These are phyloP conservation scores for Hylomyscus alleni DNA, from an alignment of 2,797 vertebrate species.

Conservation along the genomic window DNA sequence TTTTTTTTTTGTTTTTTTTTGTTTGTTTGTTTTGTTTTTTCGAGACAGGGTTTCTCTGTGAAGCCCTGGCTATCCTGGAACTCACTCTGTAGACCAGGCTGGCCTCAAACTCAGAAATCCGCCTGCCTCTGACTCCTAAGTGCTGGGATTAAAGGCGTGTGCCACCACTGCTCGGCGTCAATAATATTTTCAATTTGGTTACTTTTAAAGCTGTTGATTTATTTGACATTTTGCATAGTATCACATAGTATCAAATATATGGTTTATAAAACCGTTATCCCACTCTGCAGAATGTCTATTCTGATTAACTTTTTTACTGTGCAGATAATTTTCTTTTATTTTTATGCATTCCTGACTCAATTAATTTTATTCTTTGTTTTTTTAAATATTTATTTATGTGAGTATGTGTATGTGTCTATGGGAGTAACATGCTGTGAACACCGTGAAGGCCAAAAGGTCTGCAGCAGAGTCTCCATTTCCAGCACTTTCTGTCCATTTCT, in stretches of 20 bases:
- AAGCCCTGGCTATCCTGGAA: too few relatives aligned
- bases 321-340: background rate
- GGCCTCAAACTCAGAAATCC: too few relatives aligned
- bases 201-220: background rate
- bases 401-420: background rate
- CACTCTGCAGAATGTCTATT: background rate
- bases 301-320: too few relatives aligned
- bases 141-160: too few relatives aligned
- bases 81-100: too few relatives aligned
- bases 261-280: background rate
- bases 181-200: background rate
- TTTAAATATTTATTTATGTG: background rate
- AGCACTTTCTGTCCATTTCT: background rate
- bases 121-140: too few relatives aligned
- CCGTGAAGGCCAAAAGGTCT: background rate
- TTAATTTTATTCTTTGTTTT: background rate
- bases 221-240: background rate
- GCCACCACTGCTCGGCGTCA: too few relatives aligned
- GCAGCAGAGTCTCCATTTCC: background rate
- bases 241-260: background rate
- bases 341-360: background rate
- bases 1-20: too few relatives aligned
- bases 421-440: background rate
- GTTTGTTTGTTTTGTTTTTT: too few relatives aligned
- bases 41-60: too few relatives aligned